Evolutionary conservation across 2,888 invertebrate species (phyloP).

Genomic region (Orthonychiurus folsomi): DNA sequence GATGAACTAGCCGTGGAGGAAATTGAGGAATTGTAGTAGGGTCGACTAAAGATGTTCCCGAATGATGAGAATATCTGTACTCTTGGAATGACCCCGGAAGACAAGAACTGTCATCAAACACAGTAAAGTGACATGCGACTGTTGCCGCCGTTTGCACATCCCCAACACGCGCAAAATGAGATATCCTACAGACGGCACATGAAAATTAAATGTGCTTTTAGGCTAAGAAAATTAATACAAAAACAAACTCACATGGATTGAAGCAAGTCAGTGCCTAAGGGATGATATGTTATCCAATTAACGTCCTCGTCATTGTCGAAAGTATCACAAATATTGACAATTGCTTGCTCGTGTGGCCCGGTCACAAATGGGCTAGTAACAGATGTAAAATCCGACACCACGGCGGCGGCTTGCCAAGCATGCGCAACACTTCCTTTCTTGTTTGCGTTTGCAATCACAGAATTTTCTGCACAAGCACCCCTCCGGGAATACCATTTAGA

Average conservation of each 20-base stretch:
- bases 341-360: background rate
- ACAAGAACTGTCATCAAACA: background rate
- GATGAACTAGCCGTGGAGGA: too few species aligned
- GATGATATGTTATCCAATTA: conserved; percentile 66
- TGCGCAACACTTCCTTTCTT: conserved; percentile 23
- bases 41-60: background rate
- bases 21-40: too few species aligned
- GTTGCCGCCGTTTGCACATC: conserved; percentile 75
- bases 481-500: conserved; percentile 19
- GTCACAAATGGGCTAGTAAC: background rate
- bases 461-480: conserved; percentile 26
- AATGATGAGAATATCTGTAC: background rate
- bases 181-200: conserved; percentile 60
- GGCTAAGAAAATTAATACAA: too few species aligned
- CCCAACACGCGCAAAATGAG: conserved; percentile 59
- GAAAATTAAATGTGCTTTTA: too few species aligned
- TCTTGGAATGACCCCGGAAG: background rate
- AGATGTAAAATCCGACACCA: conserved; percentile 28
- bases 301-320: conserved; percentile 56
- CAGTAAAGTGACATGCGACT: conserved; percentile 31
- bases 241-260: conserved; percentile 82
- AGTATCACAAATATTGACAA: conserved; percentile 8
- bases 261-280: conserved; percentile 74
- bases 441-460: conserved; percentile 20
- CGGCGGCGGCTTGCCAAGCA: conserved; percentile 32